Percentiles rank a stretch among this genome's conserved stretches.
Evolutionary conservation across 2,113 vertebrate species (phyloP).

Genomic region (Lepisosteus osseus): DNA sequence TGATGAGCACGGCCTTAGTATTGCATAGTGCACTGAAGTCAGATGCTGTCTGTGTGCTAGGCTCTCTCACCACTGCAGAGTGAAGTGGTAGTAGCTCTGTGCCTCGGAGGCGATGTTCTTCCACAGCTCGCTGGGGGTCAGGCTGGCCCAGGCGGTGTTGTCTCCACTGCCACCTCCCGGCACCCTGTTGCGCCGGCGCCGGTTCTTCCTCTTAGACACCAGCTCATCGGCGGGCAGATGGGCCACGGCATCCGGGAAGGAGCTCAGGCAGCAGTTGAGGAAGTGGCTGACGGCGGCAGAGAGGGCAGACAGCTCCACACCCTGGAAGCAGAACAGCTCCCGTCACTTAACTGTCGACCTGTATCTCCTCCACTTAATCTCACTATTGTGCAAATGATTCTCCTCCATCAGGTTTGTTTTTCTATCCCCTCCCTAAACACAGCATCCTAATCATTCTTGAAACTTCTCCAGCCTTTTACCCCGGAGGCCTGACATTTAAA

Average conservation of each 20-base stretch:
- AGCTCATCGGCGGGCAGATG: constrained; percentile 91
- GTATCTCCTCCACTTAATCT: no score
- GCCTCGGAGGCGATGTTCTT: constrained; percentile 88
- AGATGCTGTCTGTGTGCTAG: no score
- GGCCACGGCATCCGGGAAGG: constrained; percentile 88
- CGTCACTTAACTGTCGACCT: no score
- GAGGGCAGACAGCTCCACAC: constrained; percentile 90
- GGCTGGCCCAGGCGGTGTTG: constrained; percentile 91
- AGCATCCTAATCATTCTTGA: no score
- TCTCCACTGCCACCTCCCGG: constrained; percentile 76
- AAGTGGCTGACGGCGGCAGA: constrained; percentile 96
- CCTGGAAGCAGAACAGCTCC: constrained; percentile 53
- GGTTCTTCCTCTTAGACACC: constrained; percentile 90
- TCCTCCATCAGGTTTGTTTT: no score
- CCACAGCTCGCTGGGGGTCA: constrained; percentile 92
- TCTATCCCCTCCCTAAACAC: no score
- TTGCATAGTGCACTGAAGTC: no score
- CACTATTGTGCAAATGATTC: no score
- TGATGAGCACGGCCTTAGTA: no score
- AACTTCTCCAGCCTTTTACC: no score
- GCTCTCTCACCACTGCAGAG: constrained; percentile 76
- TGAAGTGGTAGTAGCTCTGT: constrained; percentile 86
- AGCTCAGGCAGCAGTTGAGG: constrained; percentile 95
- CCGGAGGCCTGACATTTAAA: no score
- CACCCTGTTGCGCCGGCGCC: constrained; percentile 85